Evolutionary conservation across 2,888 invertebrate species (phyloP).

Genomic region (Sabatieria punctata): DNA sequence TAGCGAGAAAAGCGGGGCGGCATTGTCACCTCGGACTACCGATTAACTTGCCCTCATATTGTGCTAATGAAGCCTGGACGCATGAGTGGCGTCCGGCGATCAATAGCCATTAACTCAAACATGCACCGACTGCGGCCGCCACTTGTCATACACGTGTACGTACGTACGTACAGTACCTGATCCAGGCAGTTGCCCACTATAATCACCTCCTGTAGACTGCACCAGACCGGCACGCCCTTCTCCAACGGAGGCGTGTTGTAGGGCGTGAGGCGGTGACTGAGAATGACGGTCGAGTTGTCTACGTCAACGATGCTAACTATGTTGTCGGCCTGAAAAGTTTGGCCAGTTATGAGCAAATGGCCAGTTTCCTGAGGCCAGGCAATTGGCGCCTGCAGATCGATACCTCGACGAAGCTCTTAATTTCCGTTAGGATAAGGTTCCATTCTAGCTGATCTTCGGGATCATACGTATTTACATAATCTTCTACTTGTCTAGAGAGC

Average conservation of each 20-base stretch:
- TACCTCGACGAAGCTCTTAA: conserved; percentile 68
- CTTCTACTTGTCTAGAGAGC: conserved; percentile 76
- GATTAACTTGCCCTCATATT: no score
- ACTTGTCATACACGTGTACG: no score
- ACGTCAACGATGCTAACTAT: conserved; percentile 70
- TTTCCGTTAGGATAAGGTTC: conserved; percentile 81
- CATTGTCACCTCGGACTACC: no score
- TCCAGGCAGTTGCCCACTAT: conserved; percentile 81
- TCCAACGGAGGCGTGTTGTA: conserved; percentile 70
- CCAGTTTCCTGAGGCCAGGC: no score
- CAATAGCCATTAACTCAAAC: no score
- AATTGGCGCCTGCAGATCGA: no score
- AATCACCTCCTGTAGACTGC: conserved; percentile 75
- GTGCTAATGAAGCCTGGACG: no score
- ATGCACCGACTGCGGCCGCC: no score
- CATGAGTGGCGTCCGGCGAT: no score
- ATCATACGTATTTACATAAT: conserved; percentile 83
- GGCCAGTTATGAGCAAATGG: not conserved
- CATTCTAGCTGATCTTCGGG: conserved; percentile 94
- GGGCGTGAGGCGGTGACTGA: conserved; percentile 70
- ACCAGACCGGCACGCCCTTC: conserved; percentile 62
- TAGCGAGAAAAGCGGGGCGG: no score
- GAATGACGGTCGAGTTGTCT: conserved; percentile 59
- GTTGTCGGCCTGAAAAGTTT: conserved; percentile 58
- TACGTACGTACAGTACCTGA: no score